Evolutionary conservation across 2,797 vertebrate genomes (phyloP), one percentile per base, ranked within the genome.

Genomic region (Myotis vivesi): DNA sequence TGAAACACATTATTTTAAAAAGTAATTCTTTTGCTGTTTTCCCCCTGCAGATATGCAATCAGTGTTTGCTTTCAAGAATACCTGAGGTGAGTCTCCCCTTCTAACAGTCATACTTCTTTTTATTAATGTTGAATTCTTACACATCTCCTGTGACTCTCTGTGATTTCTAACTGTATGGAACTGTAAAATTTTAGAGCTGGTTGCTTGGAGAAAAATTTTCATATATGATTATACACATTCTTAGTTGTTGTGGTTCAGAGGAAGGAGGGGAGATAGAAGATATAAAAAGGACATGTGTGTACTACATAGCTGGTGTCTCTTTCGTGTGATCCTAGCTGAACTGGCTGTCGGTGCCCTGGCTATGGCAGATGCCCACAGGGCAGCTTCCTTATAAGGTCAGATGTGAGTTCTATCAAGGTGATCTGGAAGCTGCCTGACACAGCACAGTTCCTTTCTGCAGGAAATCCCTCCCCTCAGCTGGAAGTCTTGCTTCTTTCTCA

Each of bases 241-340:
- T 28, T 72, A 15, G 23, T 28, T 66, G 57, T 2, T 3, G 0
- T 59, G 41, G 15, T 62, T 76, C 73, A 75, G n/a, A 57, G 23
- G 5, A 19, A 30, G 30, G 1, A 23, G n/a, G 17, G 22, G 49
- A 12, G 11, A 36, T 2, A 33, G 19, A 25, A 36, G 44, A 11
- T 20, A 41, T 5, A 22, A 15, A 72, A 41, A 80, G 6, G 4
- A 71, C 5, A 15, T 4, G n/a, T 17, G 41, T 19, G 25, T 38
- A 10, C n/a, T 0, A 2, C 2, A 0, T 11, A n/a, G 3, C 13
- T 71, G 44, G 22, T 20, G 0, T 23, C 12, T 12, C 5, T 53
- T 49, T 28, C 12, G 2, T 12, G 1, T 28, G 4, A 3, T 49
- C 22, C 44, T 36, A 10, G 17, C 9, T 9, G 3, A 22, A 8